A percentile compares a stretch with the other conserved stretches of the same genome.
These are phyloP conservation scores for Cryptophagus acutangulus DNA, from an alignment of 2,888 invertebrate species.

Conservation along the genomic window DNA sequence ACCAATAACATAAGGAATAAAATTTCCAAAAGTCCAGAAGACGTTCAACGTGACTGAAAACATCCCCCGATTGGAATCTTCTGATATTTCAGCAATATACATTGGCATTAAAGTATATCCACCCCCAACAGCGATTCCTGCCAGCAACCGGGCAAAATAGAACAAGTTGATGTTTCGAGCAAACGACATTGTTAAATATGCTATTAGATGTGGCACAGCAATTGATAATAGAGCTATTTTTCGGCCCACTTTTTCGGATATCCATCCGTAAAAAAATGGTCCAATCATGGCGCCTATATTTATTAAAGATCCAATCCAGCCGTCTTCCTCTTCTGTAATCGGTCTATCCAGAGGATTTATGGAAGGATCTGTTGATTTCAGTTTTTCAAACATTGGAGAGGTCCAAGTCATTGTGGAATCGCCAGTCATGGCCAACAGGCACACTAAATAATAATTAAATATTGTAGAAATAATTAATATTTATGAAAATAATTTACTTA, in stretches of 20 bases:
- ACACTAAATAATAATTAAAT: conserved; percentile 26
- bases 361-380: conserved; percentile 31
- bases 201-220: conserved; percentile 30
- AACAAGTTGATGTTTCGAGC: conserved; percentile 26
- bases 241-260: conserved; percentile 61
- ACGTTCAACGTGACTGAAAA: conserved; percentile 62
- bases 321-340: conserved; percentile 43
- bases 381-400: conserved; percentile 33
- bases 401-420: conserved; percentile 36
- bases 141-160: conserved; percentile 47
- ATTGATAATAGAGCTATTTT: conserved; percentile 61
- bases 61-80: conserved; percentile 71
- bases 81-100: conserved; percentile 79
- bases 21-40: conserved; percentile 64
- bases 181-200: conserved; percentile 29
- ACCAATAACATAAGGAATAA: conserved; percentile 65
- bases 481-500: conserved; percentile 7
- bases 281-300: conserved; percentile 55
- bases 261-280: conserved; percentile 62
- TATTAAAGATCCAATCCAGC: conserved; percentile 52
- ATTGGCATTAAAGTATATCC: conserved; percentile 71
- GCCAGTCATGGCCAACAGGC: conserved; percentile 33
- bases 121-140: conserved; percentile 65
- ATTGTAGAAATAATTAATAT: background rate
- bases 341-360: conserved; percentile 40